Conservation (phyloP, 2,888 invertebrate genomes). For the Hyppa rectilinea region DNA sequence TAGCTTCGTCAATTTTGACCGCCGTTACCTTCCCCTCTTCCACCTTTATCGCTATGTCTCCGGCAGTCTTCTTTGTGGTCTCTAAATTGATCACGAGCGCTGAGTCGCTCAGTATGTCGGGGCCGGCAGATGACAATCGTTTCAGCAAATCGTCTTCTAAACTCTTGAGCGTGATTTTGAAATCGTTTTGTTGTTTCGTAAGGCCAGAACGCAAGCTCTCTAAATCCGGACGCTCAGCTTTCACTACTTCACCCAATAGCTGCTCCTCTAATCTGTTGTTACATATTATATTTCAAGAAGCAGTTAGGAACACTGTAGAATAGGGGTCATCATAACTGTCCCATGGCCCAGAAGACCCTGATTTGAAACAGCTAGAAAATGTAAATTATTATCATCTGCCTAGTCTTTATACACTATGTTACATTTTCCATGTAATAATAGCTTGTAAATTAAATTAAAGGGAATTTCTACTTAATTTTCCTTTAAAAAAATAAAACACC, state of each 20-base stretch:
- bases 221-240: slow-evolving; percentile 97
- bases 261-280: slow-evolving; percentile 95
- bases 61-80: slow-evolving; percentile 97
- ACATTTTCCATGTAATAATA: too few relatives aligned
- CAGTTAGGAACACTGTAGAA: background rate
- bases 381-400: too few relatives aligned
- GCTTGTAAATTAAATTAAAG: too few relatives aligned
- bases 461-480: too few relatives aligned
- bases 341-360: background rate
- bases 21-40: slow-evolving; percentile 96
- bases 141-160: slow-evolving; percentile 97
- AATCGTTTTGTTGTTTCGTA: slow-evolving; percentile 98
- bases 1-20: slow-evolving; percentile 96
- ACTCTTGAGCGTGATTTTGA: slow-evolving; percentile 97
- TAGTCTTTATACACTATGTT: too few relatives aligned
- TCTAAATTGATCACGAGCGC: slow-evolving; percentile 97
- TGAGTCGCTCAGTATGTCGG: slow-evolving; percentile 97
- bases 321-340: background rate
- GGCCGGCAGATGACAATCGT: slow-evolving; percentile 96
- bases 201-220: slow-evolving; percentile 95
- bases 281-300: background rate
- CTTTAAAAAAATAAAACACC: too few relatives aligned
- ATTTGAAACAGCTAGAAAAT: background rate
- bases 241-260: slow-evolving; percentile 97
- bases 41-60: slow-evolving; percentile 96